These are phyloP conservation scores for Ctenopoma kingsleyae DNA, from an alignment of 2,797 vertebrate species.

Conservation along the genomic window DNA sequence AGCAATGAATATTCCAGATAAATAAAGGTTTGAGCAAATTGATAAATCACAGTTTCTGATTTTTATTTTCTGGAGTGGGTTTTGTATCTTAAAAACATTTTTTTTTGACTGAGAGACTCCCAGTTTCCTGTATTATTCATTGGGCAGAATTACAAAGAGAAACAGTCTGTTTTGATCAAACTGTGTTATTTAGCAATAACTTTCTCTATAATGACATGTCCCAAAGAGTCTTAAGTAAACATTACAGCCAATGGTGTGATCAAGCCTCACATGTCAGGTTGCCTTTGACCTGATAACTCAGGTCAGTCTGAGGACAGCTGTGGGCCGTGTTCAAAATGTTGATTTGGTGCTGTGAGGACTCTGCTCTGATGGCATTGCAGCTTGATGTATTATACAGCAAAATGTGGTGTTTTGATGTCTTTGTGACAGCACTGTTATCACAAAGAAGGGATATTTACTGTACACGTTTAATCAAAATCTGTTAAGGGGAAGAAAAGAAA, in stretches of 20 bases:
- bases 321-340: conserved; percentile 33
- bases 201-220: conserved; percentile 22
- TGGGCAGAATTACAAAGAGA: background rate
- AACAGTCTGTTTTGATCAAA: background rate
- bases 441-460: background rate
- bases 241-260: conserved; percentile 38
- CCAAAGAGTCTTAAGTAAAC: conserved; percentile 29
- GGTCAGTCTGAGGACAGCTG: conserved; percentile 46
- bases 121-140: background rate
- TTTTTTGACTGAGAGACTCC: background rate
- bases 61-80: too few species aligned
- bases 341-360: conserved; percentile 17
- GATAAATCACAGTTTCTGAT: too few species aligned
- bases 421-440: background rate
- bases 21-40: too few species aligned
- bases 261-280: conserved; percentile 51
- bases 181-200: background rate
- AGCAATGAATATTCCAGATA: too few species aligned
- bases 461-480: background rate
- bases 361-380: background rate
- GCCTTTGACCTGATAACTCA: conserved; percentile 35
- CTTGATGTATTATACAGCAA: too few species aligned
- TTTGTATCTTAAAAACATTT: too few species aligned
- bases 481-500: background rate
- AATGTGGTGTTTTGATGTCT: background rate